These are phyloP conservation scores for Hyppa rectilinea DNA, from an alignment of 2,888 invertebrate species.

Conservation along the genomic window DNA sequence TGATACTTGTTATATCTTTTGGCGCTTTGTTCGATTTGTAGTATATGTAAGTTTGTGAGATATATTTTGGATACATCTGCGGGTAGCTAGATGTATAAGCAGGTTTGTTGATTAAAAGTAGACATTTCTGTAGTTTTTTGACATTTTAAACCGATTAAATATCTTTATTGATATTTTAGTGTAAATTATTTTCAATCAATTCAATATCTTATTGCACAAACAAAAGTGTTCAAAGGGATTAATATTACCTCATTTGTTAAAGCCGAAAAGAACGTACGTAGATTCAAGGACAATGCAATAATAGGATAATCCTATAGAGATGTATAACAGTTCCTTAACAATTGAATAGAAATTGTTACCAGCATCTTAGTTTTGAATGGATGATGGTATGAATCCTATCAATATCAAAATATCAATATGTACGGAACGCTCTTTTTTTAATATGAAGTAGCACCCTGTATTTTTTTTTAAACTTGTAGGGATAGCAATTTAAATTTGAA, in stretches of 20 bases:
- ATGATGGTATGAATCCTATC: not conserved
- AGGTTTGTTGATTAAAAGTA: not conserved
- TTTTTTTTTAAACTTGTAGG: not conserved
- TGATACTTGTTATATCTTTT: slow-evolving; percentile 70
- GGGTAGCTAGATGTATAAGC: not conserved
- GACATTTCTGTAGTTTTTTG: not conserved
- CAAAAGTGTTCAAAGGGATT: not conserved
- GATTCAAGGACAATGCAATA: not conserved
- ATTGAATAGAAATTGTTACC: not conserved
- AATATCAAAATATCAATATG: too few species aligned
- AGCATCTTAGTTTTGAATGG: not conserved
- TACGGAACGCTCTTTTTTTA: not conserved
- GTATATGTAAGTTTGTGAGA: slow-evolving; percentile 65
- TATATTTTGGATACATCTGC: slow-evolving; percentile 33
- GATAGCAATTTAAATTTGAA: too few species aligned
- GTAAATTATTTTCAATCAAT: too few species aligned
- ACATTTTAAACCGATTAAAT: not conserved
- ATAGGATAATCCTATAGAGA: too few species aligned
- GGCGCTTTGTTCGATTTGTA: slow-evolving; percentile 60
- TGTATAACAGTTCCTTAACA: too few species aligned
- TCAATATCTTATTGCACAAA: too few species aligned
- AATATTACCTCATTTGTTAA: not conserved
- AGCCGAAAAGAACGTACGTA: not conserved
- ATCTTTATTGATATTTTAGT: not conserved
- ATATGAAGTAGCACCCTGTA: not conserved